Evolutionary conservation across 2,797 vertebrate species (phyloP).

Genomic region (Cephalopachus bancanus): DNA sequence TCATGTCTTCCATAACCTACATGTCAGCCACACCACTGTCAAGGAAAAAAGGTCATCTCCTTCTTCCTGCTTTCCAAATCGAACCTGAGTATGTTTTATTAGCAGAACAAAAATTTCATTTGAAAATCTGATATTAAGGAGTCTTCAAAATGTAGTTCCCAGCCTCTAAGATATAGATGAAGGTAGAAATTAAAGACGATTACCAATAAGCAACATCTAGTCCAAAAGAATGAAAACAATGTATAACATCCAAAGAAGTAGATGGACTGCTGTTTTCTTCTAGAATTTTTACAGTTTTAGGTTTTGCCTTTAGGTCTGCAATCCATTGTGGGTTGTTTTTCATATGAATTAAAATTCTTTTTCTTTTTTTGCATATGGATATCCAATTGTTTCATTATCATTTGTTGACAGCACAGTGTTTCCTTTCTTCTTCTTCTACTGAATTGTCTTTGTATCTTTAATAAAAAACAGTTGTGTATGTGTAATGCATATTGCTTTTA

Average conservation of each 20-base stretch:
- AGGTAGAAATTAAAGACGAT: neutral
- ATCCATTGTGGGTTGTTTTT: slow-evolving; percentile 8
- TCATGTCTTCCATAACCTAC: neutral
- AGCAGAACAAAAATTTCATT: neutral
- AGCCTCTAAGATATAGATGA: neutral
- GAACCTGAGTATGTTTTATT: neutral
- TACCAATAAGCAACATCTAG: neutral
- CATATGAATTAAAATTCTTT: neutral
- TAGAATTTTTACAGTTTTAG: neutral
- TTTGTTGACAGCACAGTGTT: neutral
- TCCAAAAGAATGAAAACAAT: neutral
- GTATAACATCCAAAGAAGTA: neutral
- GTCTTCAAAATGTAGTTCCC: neutral
- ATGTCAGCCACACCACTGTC: neutral
- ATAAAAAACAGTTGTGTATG: neutral
- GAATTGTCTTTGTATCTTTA: neutral
- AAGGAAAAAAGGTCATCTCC: neutral
- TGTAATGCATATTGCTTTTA: neutral
- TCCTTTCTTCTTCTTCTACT: neutral
- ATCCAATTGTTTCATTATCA: neutral
- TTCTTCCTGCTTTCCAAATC: neutral
- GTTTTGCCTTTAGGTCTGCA: neutral
- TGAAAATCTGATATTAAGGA: neutral
- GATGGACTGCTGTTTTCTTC: neutral
- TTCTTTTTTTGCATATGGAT: neutral